Conservation (phyloP, 2,113 vertebrate genomes). For the Amphiprion ocellaris region DNA sequence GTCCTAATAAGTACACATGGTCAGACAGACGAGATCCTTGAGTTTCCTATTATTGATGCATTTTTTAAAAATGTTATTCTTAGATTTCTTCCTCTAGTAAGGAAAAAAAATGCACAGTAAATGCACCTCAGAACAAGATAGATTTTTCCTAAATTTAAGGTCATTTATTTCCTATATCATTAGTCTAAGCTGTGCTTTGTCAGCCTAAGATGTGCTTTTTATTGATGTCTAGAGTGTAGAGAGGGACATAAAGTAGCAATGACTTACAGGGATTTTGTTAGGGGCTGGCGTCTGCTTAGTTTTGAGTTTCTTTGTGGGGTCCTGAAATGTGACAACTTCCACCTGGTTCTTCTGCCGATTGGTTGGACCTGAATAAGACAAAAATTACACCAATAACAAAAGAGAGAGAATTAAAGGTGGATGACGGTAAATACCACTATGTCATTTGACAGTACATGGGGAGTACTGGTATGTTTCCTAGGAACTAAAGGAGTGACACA, state of each 20-base stretch:
- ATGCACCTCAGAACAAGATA: no score
- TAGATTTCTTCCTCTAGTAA: no score
- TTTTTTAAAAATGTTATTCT: no score
- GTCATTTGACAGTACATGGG: neutral
- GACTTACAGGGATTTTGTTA: conserved; percentile 38
- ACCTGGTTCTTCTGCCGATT: conserved; percentile 44
- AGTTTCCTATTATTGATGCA: no score
- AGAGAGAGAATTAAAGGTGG: neutral
- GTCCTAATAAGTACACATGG: no score
- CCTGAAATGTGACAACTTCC: conserved; percentile 86
- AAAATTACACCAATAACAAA: neutral
- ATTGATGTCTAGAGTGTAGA: neutral
- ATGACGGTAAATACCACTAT: neutral
- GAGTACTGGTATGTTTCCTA: neutral
- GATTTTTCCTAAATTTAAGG: no score
- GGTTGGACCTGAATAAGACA: conserved; percentile 3
- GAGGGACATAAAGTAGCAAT: neutral
- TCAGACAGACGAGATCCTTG: no score
- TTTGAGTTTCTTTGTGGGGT: conserved; percentile 82
- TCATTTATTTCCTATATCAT: neutral
- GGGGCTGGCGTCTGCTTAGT: conserved; percentile 14
- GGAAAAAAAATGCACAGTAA: no score
- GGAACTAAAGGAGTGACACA: neutral
- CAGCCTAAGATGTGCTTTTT: neutral
- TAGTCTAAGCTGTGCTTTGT: neutral